These are phyloP conservation scores for Drosophila macrothrix DNA, from an alignment of 2,888 invertebrate species.

Conservation along the genomic window DNA sequence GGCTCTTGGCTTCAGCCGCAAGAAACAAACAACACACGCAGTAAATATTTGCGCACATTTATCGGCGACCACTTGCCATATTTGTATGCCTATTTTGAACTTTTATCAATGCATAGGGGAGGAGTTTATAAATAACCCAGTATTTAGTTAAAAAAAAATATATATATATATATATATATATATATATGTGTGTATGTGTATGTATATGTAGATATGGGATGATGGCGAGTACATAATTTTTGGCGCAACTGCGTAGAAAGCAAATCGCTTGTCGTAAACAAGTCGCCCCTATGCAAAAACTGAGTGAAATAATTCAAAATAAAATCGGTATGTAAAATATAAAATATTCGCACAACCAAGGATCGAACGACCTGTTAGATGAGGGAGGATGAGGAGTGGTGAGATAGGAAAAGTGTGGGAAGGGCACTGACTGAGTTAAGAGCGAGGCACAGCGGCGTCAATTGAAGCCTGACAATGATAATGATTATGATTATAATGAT, in stretches of 20 bases:
- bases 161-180: slow-evolving; percentile 8
- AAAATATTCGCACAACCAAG: slow-evolving; percentile 16
- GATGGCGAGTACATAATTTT: slow-evolving; percentile 47
- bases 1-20: not conserved
- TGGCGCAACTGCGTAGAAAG: slow-evolving; percentile 75
- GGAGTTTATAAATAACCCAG: slow-evolving; percentile 46
- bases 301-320: slow-evolving; percentile 64
- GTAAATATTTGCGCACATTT: slow-evolving; percentile 52
- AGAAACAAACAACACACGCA: slow-evolving; percentile 22
- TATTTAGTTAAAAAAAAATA: slow-evolving; percentile 1
- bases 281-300: slow-evolving; percentile 47
- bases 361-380: not conserved
- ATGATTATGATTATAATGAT: slow-evolving; percentile 18
- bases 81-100: slow-evolving; percentile 56
- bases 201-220: slow-evolving; percentile 6
- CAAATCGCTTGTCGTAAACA: slow-evolving; percentile 72
- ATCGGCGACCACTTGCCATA: slow-evolving; percentile 55
- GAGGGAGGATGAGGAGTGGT: not conserved
- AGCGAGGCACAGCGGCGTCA: slow-evolving; percentile 22
- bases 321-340: slow-evolving; percentile 31
- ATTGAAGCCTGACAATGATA: slow-evolving; percentile 36
- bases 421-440: slow-evolving; percentile 23
- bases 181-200: not conserved
- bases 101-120: slow-evolving; percentile 61
- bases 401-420: not conserved